Conservation (phyloP, 2,113 vertebrate species). For the Felis catus region F.catus_Fca126_mat1.0 CM031420.1:111467001-111467500, state of each 20-base stretch:
- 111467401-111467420: not conserved
- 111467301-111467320: too few species aligned
- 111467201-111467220: too few species aligned
- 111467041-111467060: too few species aligned
- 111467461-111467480: rapidly evolving
- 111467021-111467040: not conserved
- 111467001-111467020: not conserved
- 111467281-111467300: not conserved
- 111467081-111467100: too few species aligned
- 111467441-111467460: too few species aligned
- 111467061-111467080: too few species aligned
- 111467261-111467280: not conserved
- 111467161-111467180: too few species aligned
- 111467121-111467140: too few species aligned
- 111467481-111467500: not conserved
- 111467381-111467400: not conserved
- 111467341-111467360: not conserved
- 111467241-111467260: not conserved
- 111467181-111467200: too few species aligned
- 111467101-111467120: too few species aligned
- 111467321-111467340: not conserved
- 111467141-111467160: too few species aligned
- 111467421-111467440: not conserved
- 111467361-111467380: not conserved
- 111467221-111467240: too few species aligned